Percentiles rank a stretch among this genome's conserved stretches.
Conservation (phyloP, 1,140 invertebrate genomes). For the Wiebesia pumilae region DNA sequence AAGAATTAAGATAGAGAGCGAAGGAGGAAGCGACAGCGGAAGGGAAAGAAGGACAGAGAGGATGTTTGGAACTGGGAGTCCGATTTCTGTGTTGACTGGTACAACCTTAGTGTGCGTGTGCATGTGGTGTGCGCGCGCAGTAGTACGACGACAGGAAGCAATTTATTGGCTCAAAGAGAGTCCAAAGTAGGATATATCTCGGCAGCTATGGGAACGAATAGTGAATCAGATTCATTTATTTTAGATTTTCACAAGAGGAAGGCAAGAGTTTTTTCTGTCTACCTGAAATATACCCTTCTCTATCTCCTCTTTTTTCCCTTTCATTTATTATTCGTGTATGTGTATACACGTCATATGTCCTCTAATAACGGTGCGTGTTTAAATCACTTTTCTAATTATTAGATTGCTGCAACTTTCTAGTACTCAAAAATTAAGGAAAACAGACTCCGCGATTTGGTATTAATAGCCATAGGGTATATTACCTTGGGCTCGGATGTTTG, state of each 20-base stretch:
- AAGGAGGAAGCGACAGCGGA: background rate
- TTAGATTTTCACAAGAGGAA: conserved; percentile 20
- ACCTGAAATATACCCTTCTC: background rate
- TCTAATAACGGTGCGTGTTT: background rate
- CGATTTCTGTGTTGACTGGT: background rate
- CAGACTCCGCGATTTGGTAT: background rate
- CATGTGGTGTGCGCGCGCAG: background rate
- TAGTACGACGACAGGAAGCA: conserved; percentile 61
- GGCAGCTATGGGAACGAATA: conserved; percentile 6
- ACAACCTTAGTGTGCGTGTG: background rate
- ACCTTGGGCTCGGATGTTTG: background rate
- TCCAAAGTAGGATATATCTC: conserved; percentile 46
- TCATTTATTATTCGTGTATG: background rate
- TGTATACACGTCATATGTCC: background rate
- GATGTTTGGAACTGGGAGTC: conserved; percentile 21
- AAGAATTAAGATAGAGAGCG: background rate
- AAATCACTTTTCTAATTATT: background rate
- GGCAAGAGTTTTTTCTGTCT: background rate
- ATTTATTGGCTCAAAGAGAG: conserved; percentile 66
- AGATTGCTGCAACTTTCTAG: background rate
- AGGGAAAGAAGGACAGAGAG: background rate
- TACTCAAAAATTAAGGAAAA: background rate
- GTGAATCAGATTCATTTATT: conserved; percentile 50
- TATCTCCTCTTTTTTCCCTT: background rate
- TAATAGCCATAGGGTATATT: background rate